A percentile compares a stretch with the other conserved stretches of the same genome.
These are phyloP conservation scores for Tetheella fluctuosa DNA, from an alignment of 2,888 invertebrate species.

Conservation along the genomic window DNA sequence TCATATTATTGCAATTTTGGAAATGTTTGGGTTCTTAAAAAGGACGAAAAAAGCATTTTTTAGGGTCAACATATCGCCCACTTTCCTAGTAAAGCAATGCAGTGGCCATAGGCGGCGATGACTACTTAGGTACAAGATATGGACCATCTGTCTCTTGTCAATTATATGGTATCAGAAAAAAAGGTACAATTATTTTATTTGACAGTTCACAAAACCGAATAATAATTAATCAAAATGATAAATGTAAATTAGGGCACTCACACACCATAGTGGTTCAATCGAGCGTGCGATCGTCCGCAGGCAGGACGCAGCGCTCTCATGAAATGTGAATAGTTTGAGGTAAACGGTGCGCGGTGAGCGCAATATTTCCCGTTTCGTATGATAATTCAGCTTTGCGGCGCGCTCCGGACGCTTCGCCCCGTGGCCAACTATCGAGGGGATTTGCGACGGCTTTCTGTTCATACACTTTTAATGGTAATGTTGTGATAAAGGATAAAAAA, in stretches of 20 bases:
- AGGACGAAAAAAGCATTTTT: too few relatives aligned
- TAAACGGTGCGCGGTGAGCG: background rate
- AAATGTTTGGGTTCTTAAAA: too few relatives aligned
- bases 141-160: too few relatives aligned
- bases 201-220: background rate
- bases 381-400: background rate
- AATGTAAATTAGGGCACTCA: background rate
- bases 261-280: conserved; percentile 1
- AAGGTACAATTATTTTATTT: background rate
- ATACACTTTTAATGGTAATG: background rate
- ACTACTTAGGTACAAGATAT: too few relatives aligned
- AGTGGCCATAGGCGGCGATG: too few relatives aligned
- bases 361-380: background rate
- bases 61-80: too few relatives aligned
- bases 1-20: too few relatives aligned
- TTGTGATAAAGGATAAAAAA: background rate
- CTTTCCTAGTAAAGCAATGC: too few relatives aligned
- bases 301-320: background rate
- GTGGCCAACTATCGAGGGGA: background rate
- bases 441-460: background rate
- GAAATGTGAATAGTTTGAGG: background rate
- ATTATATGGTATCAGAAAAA: too few relatives aligned
- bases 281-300: conserved; percentile 3
- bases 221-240: background rate
- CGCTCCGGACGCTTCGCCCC: background rate